Percentiles rank a stretch among this genome's conserved stretches.
Conservation (phyloP, 2,797 vertebrate species). For the Lepus townsendii region DNA sequence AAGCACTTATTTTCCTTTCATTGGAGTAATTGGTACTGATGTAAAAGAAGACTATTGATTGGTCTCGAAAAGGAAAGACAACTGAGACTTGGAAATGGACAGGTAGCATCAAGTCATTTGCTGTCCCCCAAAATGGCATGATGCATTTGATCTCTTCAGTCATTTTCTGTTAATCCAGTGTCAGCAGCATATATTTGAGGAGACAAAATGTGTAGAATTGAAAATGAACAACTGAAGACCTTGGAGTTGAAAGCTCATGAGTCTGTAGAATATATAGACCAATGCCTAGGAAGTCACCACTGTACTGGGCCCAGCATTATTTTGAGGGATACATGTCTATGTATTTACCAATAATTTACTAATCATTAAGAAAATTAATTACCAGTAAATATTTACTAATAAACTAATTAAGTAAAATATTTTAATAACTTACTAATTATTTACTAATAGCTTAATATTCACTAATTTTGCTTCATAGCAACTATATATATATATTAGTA, state of each 20-base stretch:
- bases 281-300: not conserved
- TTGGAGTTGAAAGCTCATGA: not conserved
- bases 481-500: not conserved
- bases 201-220: not conserved
- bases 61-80: not conserved
- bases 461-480: too few relatives aligned
- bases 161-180: not conserved
- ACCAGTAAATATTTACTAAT: too few relatives aligned
- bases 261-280: not conserved
- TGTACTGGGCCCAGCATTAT: not conserved
- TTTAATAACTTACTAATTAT: too few relatives aligned
- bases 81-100: not conserved
- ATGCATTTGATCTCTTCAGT: not conserved
- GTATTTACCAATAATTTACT: too few relatives aligned
- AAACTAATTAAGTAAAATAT: too few relatives aligned
- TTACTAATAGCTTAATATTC: too few relatives aligned
- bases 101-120: not conserved
- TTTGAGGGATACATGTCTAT: not conserved
- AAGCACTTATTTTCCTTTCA: not conserved
- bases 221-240: not conserved
- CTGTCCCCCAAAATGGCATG: not conserved
- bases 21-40: not conserved
- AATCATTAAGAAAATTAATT: too few relatives aligned
- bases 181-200: not conserved
- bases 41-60: not conserved